Evolutionary conservation across 2,797 vertebrate species (phyloP).

Genomic region (Babyrousa celebensis): DNA sequence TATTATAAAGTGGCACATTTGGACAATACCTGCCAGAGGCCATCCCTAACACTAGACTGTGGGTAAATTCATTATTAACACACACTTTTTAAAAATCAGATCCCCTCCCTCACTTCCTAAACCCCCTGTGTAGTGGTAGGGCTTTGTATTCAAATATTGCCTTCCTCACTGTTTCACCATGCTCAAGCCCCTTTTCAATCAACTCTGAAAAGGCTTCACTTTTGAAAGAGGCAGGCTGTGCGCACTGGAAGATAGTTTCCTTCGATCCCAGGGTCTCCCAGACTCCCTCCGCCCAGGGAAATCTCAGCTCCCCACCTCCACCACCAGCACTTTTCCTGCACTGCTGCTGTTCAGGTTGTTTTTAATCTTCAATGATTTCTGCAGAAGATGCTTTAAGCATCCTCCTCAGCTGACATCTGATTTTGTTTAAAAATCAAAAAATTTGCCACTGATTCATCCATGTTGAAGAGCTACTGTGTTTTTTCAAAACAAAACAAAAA

Average conservation of each 20-base stretch:
- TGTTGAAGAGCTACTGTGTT: background rate
- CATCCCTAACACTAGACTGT: background rate
- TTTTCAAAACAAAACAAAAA: background rate
- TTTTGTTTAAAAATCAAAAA: background rate
- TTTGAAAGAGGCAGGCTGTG: background rate
- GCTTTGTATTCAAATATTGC: background rate
- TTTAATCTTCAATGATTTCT: background rate
- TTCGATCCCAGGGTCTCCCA: accelerated
- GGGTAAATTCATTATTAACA: background rate
- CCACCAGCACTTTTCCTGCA: accelerated
- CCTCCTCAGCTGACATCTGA: background rate
- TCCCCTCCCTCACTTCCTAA: background rate
- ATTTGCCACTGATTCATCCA: background rate
- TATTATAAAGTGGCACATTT: background rate
- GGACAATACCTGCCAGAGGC: background rate
- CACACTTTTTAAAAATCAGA: background rate
- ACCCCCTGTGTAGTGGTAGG: background rate
- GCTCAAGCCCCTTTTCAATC: background rate
- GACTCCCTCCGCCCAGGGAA: no score
- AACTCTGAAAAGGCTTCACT: constrained; percentile 39
- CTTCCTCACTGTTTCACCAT: background rate
- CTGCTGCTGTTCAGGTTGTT: accelerated
- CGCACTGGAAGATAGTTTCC: background rate
- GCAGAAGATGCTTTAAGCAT: background rate
- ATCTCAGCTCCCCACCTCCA: background rate